Conservation (phyloP, 2,888 invertebrate genomes). For the Epiblema foenella region DNA sequence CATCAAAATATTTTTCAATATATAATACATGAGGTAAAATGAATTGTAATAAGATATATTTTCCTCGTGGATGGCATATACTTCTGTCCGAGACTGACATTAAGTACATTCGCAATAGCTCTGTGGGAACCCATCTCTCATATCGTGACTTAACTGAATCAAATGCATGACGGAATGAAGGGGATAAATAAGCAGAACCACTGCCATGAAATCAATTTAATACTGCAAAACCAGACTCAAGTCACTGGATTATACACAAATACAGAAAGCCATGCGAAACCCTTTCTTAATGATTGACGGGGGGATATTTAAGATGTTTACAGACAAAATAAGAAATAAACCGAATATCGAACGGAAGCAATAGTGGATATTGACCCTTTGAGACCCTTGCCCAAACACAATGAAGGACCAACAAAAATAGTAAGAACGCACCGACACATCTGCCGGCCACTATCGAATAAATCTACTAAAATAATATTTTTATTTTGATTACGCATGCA, state of each 20-base stretch:
- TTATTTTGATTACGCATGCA: conserved; percentile 82
- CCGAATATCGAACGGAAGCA: conserved; percentile 75
- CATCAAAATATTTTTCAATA: not conserved
- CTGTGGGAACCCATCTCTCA: conserved; percentile 52
- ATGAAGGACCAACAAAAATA: conserved; percentile 77
- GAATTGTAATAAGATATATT: not conserved
- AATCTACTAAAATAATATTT: conserved; percentile 84
- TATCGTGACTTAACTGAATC: conserved; percentile 50
- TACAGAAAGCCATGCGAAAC: conserved; percentile 48
- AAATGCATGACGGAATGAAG: conserved; percentile 48
- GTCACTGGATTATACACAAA: conserved; percentile 38
- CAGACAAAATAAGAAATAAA: conserved; percentile 71
- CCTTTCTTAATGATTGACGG: conserved; percentile 61
- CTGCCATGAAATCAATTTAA: conserved; percentile 56
- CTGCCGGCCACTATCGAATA: conserved; percentile 82
- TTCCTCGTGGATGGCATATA: conserved; percentile 43
- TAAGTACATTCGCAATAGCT: conserved; percentile 50
- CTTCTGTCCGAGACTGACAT: conserved; percentile 39
- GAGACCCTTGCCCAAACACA: conserved; percentile 73
- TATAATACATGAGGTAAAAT: not conserved
- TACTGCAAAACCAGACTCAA: conserved; percentile 35
- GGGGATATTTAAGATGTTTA: conserved; percentile 68
- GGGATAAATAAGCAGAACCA: conserved; percentile 53
- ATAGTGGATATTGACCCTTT: conserved; percentile 76
- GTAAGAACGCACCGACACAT: conserved; percentile 74